Conservation (phyloP, 2,797 vertebrate genomes). For the Falco novaeseelandiae region DNA sequence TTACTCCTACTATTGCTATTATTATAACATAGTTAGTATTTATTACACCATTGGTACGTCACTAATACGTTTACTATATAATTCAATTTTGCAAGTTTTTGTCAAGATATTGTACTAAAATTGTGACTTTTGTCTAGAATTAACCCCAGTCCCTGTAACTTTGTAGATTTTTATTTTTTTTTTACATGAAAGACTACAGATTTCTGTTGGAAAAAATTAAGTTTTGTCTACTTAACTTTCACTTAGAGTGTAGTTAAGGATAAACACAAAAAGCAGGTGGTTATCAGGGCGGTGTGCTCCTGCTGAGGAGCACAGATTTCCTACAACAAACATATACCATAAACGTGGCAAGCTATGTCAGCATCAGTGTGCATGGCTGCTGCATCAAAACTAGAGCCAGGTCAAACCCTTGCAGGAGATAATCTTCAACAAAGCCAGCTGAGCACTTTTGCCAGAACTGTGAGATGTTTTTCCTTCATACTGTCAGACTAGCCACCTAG, state of each 20-base stretch:
- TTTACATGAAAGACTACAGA: neutral
- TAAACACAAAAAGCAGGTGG: neutral
- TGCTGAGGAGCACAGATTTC: neutral
- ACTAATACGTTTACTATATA: neutral
- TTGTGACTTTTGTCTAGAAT: neutral
- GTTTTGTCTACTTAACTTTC: neutral
- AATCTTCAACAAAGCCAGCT: neutral
- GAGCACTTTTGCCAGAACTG: neutral
- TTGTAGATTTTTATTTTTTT: neutral
- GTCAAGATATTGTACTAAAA: neutral
- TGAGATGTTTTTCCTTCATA: neutral
- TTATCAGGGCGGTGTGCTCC: rapidly evolving
- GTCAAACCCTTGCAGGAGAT: neutral
- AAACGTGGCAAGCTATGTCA: neutral
- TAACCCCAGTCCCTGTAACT: neutral
- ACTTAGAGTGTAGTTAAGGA: neutral
- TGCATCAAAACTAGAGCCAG: neutral
- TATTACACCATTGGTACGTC: neutral
- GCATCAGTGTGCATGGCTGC: neutral
- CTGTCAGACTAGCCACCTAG: neutral
- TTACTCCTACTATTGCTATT: neutral
- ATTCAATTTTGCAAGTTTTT: neutral
- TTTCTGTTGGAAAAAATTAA: neutral
- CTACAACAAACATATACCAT: neutral
- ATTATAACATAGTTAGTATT: neutral